Evolutionary conservation across 2,888 invertebrate genomes (phyloP).

Genomic region (Unio pictorum): DNA sequence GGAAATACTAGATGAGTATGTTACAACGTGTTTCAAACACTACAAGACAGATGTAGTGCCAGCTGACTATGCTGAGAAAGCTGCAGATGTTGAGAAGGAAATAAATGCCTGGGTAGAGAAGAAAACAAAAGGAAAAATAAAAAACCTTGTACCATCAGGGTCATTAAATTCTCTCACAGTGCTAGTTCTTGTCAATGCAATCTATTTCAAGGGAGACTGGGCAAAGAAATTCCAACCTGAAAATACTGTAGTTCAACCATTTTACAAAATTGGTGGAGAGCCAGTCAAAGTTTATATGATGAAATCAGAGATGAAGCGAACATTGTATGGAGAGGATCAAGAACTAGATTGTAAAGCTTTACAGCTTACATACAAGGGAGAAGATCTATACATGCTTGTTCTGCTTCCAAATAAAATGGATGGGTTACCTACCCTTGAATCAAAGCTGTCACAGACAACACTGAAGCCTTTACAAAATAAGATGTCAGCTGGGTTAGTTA

Average conservation of each 20-base stretch:
- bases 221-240: conserved; percentile 75
- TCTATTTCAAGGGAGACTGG: conserved; percentile 74
- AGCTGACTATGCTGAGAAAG: conserved; percentile 55
- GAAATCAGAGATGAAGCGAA: conserved; percentile 77
- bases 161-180: conserved; percentile 59
- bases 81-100: conserved; percentile 64
- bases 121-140: conserved; percentile 87
- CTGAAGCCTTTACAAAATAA: conserved; percentile 12
- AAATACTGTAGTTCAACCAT: conserved; percentile 74
- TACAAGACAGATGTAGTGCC: conserved; percentile 55
- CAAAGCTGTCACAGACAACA: conserved; percentile 19
- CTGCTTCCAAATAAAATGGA: conserved; percentile 54
- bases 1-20: conserved; percentile 45
- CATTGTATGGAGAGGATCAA: conserved; percentile 72
- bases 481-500: conserved; percentile 8
- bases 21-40: conserved; percentile 34
- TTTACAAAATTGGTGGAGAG: conserved; percentile 70
- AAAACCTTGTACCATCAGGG: conserved; percentile 80
- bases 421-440: conserved; percentile 47
- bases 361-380: conserved; percentile 79
- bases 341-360: conserved; percentile 83
- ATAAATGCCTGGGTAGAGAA: conserved; percentile 89
- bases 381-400: conserved; percentile 58
- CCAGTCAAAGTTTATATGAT: conserved; percentile 78
- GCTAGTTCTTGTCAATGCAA: conserved; percentile 73